These are phyloP conservation scores for Malthinus seriepunctatus DNA, from an alignment of 2,888 invertebrate species.

Conservation along the genomic window DNA sequence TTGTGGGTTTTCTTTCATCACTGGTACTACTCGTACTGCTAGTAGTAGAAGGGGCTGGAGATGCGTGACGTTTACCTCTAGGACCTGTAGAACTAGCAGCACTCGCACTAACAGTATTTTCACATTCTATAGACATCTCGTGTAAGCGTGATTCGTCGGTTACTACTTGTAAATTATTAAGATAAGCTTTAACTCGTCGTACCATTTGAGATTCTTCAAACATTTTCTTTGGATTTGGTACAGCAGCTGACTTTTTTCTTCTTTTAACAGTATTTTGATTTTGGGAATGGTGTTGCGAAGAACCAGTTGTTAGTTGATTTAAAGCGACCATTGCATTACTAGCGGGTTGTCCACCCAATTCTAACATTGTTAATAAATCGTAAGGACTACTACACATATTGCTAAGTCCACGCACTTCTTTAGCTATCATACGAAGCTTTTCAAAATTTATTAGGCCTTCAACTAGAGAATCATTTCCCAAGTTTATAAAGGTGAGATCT, in stretches of 20 bases:
- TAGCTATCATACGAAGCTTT: conserved; percentile 97
- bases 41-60: conserved; percentile 91
- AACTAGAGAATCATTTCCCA: conserved; percentile 92
- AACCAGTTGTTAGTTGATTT: conserved; percentile 82
- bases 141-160: conserved; percentile 91
- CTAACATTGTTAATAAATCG: conserved; percentile 82
- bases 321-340: conserved; percentile 87
- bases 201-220: conserved; percentile 99
- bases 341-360: conserved; percentile 83
- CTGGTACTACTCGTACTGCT: conserved; percentile 91
- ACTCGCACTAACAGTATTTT: conserved; percentile 60
- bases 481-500: conserved; percentile 97
- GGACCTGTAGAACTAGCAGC: conserved; percentile 57
- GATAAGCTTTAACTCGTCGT: conserved; percentile 92
- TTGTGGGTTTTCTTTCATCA: conserved; percentile 64
- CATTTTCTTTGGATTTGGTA: conserved; percentile 97
- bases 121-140: conserved; percentile 87
- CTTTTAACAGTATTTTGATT: conserved; percentile 86
- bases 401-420: conserved; percentile 86
- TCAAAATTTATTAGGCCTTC: conserved; percentile 95
- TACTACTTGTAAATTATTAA: conserved; percentile 88
- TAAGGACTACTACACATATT: conserved; percentile 96
- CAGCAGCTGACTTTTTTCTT: conserved; percentile 85
- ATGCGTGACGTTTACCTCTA: conserved; percentile 59
- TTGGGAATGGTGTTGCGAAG: conserved; percentile 59